Conservation (phyloP, 2,113 vertebrate genomes). For the Poeciliopsis prolifica region DNA sequence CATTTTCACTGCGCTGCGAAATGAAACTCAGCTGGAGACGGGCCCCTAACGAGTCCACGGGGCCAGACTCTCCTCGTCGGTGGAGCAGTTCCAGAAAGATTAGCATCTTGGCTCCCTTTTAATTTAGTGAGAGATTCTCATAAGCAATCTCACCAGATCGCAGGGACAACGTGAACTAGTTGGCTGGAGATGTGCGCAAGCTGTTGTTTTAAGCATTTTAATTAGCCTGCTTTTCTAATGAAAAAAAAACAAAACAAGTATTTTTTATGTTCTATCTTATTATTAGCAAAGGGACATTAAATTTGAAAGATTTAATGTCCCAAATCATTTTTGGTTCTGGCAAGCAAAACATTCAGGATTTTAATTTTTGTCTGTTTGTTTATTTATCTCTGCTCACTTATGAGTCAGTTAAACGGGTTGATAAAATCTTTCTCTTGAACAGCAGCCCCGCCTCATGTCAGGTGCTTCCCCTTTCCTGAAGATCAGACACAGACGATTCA, state of each 20-base stretch:
- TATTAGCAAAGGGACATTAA: neutral
- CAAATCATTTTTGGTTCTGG: too few relatives aligned
- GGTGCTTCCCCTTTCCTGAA: constrained; percentile 19
- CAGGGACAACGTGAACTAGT: constrained; percentile 61
- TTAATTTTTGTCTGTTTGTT: neutral
- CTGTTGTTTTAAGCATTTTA: constrained; percentile 55
- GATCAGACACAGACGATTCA: neutral
- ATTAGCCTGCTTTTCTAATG: constrained; percentile 12
- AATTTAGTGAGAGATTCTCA: constrained; percentile 50
- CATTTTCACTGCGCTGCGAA: constrained; percentile 22
- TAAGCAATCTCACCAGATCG: constrained; percentile 36
- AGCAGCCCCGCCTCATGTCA: constrained; percentile 10
- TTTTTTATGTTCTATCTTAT: neutral
- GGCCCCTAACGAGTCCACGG: constrained; percentile 36
- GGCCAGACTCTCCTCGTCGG: constrained; percentile 38
- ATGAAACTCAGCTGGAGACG: constrained; percentile 47
- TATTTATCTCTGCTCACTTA: constrained; percentile 9
- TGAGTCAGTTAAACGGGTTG: constrained; percentile 29
- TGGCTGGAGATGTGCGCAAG: constrained; percentile 51
- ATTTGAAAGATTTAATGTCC: neutral
- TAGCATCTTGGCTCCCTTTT: constrained; percentile 54
- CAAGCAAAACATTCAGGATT: neutral
- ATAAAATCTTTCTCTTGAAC: constrained; percentile 13
- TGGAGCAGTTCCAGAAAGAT: constrained; percentile 55
- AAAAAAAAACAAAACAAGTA: neutral